phyloP scores from a whole-genome alignment of 2,888 invertebrate genomes.

The Strigamia crassipes region DNA sequence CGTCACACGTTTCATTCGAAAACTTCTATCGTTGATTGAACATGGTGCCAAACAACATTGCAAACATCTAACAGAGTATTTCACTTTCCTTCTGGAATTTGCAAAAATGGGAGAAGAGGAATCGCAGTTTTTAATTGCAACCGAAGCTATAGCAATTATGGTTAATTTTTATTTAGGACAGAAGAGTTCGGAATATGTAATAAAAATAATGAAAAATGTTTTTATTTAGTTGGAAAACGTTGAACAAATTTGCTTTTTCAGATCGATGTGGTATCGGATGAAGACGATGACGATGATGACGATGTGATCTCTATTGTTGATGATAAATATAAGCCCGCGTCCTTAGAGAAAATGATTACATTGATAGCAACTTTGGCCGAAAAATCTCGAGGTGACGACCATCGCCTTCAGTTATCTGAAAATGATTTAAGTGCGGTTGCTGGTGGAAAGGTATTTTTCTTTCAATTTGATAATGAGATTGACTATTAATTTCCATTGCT shows the following conservation, averaged over 20 bases:
- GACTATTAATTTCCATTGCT: background rate
- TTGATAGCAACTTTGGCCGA: slow-evolving; percentile 86
- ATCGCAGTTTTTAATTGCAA: slow-evolving; percentile 80
- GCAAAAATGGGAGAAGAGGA: slow-evolving; percentile 95
- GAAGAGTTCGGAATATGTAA: slow-evolving; percentile 73
- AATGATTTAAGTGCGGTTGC: slow-evolving; percentile 81
- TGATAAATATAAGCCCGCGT: slow-evolving; percentile 84
- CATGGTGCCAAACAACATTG: slow-evolving; percentile 81
- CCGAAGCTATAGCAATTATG: slow-evolving; percentile 86
- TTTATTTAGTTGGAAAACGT: background rate
- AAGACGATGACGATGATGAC: slow-evolving; percentile 70
- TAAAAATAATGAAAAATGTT: slow-evolving; percentile 61
- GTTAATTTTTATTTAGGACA: slow-evolving; percentile 91
- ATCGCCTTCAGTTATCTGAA: slow-evolving; percentile 71
- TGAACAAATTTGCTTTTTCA: slow-evolving; percentile 50
- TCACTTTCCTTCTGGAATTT: slow-evolving; percentile 88
- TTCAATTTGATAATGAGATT: background rate
- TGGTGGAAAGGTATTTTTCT: slow-evolving; percentile 75
- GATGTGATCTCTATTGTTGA: slow-evolving; percentile 65
- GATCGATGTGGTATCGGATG: slow-evolving; percentile 72
- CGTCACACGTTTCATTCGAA: slow-evolving; percentile 89
- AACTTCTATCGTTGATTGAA: slow-evolving; percentile 84
- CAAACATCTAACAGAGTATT: slow-evolving; percentile 89
- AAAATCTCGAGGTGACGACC: slow-evolving; percentile 78
- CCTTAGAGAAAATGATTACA: slow-evolving; percentile 93